A percentile compares a stretch with the other conserved stretches of the same genome.
Conservation (phyloP, 92 coral and sea anemone species). For the Blastomussa wellsi region DNA sequence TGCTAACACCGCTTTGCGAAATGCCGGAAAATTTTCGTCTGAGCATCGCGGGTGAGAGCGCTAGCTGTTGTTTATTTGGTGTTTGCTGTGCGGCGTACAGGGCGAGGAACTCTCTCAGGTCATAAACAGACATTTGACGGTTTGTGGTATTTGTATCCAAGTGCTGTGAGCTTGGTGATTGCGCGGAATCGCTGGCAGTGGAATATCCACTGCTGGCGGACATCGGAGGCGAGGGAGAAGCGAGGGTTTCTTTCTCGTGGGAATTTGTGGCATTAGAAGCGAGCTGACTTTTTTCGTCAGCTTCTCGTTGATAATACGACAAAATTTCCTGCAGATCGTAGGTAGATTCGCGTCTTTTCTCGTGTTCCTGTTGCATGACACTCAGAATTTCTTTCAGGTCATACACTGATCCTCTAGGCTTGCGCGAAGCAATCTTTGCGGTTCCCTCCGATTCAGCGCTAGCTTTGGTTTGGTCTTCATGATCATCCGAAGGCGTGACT, state of each 20-base stretch:
- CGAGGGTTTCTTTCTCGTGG: neutral
- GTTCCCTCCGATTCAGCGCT: neutral
- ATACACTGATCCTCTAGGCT: constrained; percentile 63
- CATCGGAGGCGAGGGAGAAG: neutral
- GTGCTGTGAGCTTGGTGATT: neutral
- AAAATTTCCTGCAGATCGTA: constrained; percentile 68
- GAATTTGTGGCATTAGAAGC: neutral
- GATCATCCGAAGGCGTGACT: constrained; percentile 24
- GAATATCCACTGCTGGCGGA: constrained; percentile 11
- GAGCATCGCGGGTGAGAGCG: neutral
- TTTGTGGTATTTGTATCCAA: neutral
- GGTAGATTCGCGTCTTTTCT: constrained; percentile 53
- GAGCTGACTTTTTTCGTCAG: constrained; percentile 26
- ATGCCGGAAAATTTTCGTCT: constrained; percentile 66
- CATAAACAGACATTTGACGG: constrained; percentile 71
- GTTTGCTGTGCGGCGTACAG: constrained; percentile 39
- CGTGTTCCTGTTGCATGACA: constrained; percentile 56
- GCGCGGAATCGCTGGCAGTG: neutral
- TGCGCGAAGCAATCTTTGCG: neutral
- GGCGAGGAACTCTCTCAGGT: constrained; percentile 67
- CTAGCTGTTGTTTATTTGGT: constrained; percentile 33
- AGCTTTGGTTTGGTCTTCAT: neutral
- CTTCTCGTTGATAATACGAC: constrained; percentile 60
- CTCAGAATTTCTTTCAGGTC: constrained; percentile 69
- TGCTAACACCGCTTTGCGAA: constrained; percentile 68